Conservation (phyloP, 2,888 invertebrate species). For the Patella ulyssiponensis region DNA sequence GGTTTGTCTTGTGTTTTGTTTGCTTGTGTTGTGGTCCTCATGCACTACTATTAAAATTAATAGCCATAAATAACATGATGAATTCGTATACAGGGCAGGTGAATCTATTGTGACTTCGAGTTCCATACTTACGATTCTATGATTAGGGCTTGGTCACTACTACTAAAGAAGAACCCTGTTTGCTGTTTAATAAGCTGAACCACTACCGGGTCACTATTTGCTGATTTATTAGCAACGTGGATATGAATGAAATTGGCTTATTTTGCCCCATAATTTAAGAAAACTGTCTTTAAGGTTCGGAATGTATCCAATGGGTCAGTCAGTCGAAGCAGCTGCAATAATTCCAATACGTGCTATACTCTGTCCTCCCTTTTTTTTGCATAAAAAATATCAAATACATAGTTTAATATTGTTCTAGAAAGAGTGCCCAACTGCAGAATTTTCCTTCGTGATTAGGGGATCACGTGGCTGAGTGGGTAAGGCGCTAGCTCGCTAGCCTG, state of each 20-base stretch:
- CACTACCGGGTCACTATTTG: slow-evolving; percentile 37
- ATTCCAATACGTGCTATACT: slow-evolving; percentile 52
- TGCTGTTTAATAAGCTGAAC: slow-evolving; percentile 42
- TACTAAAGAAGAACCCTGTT: slow-evolving; percentile 58
- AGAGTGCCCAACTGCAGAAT: too few species aligned
- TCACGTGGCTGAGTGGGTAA: too few species aligned
- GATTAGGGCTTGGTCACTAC: slow-evolving; percentile 49
- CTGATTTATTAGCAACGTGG: slow-evolving; percentile 42
- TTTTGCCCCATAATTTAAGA: slow-evolving; percentile 45
- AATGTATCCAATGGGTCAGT: slow-evolving; percentile 42
- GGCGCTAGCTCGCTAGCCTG: too few species aligned
- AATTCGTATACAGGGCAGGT: too few species aligned
- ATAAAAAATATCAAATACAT: background rate
- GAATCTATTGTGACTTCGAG: too few species aligned
- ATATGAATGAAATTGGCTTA: slow-evolving; percentile 49
- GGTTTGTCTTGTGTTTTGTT: too few species aligned
- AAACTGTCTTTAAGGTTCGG: slow-evolving; percentile 41
- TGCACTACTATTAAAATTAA: too few species aligned
- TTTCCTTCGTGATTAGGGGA: too few species aligned
- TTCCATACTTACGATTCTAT: slow-evolving; percentile 41
- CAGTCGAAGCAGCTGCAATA: slow-evolving; percentile 46
- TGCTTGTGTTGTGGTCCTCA: too few species aligned
- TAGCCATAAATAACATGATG: too few species aligned
- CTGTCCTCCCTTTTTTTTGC: slow-evolving; percentile 42
- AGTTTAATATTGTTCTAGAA: too few species aligned